Conservation (phyloP, 2,888 invertebrate genomes). For the Spodoptera littoralis region DNA sequence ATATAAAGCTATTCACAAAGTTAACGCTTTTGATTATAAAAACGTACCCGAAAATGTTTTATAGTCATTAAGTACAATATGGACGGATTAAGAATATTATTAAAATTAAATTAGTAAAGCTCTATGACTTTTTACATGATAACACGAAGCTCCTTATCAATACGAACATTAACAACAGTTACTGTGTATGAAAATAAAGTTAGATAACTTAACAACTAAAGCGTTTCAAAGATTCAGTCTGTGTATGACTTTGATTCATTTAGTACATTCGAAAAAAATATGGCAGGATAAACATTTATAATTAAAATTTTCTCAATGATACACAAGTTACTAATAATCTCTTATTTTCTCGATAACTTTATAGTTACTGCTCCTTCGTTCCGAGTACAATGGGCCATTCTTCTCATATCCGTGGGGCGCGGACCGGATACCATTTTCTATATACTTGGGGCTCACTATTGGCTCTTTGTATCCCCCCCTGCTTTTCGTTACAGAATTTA, state of each 20-base stretch:
- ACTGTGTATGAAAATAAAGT: constrained; percentile 73
- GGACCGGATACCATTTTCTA: constrained; percentile 85
- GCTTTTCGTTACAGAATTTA: constrained; percentile 91
- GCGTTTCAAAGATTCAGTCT: constrained; percentile 81
- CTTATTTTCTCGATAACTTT: constrained; percentile 84
- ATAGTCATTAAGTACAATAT: constrained; percentile 63
- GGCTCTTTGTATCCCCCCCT: constrained; percentile 87
- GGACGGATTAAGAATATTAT: constrained; percentile 76
- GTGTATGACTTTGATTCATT: constrained; percentile 77
- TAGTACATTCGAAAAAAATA: constrained; percentile 72
- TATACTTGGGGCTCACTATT: constrained; percentile 84
- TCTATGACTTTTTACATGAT: constrained; percentile 85
- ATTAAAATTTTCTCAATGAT: constrained; percentile 49
- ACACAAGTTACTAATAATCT: constrained; percentile 78
- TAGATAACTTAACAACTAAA: constrained; percentile 76
- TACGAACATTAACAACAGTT: constrained; percentile 71
- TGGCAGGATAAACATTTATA: constrained; percentile 72
- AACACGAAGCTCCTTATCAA: constrained; percentile 68
- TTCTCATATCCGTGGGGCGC: constrained; percentile 77
- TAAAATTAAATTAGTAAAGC: constrained; percentile 85
- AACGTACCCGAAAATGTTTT: constrained; percentile 60
- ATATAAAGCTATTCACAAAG: constrained; percentile 74
- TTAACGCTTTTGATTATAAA: constrained; percentile 64
- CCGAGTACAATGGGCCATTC: constrained; percentile 79
- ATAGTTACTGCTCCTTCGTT: constrained; percentile 83